Evolutionary conservation across 2,888 invertebrate genomes (phyloP), one percentile per base, ranked within the genome.

Genomic region (Nomada fucata): DNA sequence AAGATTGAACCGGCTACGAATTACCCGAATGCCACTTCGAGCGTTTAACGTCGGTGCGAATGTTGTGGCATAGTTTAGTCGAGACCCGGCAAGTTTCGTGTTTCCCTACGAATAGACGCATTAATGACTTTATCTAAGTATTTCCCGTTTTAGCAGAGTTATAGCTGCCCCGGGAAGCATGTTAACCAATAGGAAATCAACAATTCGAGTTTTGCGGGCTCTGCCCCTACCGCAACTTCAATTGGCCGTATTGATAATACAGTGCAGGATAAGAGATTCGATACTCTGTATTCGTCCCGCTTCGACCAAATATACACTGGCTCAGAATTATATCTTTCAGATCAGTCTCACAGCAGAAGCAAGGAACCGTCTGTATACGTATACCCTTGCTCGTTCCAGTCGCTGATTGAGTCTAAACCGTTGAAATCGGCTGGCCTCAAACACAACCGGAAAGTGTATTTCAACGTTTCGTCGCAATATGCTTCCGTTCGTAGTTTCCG

Each of bases 21-120:
- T 77, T 83, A 69, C 80, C 77, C 63, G 80, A 78, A 80, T 83
- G 72, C 74, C 80, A 83, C 70, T 75, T 79, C 13, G 77, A 80
- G 75, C 65, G 71, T 77, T 77, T 74, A 83, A 75, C 75, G 72
- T 53, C 47, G 57, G 20, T 55, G 78, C 55, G 52, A 82, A 78
- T 72, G 74, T 82, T 78, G 78, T 52, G 67, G 71, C 82, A 77
- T 71, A 82, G 83, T 77, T 83, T 63, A 71, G 70, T 70, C 68
- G 65, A 70, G 70, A 47, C 57, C 11, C 26, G n/a, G 15, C 50
- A 53, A 82, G 82, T 83, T 72, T 77, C 76, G 23, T 50, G 65
- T 82, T 83, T 70, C 69, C 65, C 73, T 70, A 53, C 65, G 65
- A 70, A 82, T 76, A 57, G 76, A 52, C 53, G 61, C 63, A 57